A percentile compares a stretch with the other conserved stretches of the same genome.
These are phyloP conservation scores for Papilio aristodemus DNA, from an alignment of 1,140 invertebrate genomes.

Conservation along the genomic window DNA sequence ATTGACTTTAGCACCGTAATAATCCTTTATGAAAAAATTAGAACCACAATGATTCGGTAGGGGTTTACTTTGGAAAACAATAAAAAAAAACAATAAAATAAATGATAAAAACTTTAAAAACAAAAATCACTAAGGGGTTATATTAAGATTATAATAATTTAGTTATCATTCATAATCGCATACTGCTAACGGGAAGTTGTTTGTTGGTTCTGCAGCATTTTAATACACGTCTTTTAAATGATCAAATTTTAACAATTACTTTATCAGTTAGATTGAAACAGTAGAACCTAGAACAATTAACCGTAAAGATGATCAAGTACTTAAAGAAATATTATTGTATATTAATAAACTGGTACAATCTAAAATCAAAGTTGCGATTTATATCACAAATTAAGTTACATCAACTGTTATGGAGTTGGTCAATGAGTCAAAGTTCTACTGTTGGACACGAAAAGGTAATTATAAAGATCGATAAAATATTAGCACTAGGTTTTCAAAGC, in stretches of 20 bases:
- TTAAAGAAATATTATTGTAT: neutral
- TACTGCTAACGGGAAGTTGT: slow-evolving; percentile 21
- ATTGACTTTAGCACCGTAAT: neutral
- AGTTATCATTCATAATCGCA: slow-evolving; percentile 33
- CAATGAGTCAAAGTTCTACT: slow-evolving; percentile 52
- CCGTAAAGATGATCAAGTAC: slow-evolving; percentile 2
- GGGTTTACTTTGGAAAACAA: neutral
- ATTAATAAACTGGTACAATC: neutral
- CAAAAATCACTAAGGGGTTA: slow-evolving; percentile 7
- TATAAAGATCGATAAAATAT: slow-evolving; percentile 41
- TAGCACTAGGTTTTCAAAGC: slow-evolving; percentile 64
- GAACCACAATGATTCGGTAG: neutral
- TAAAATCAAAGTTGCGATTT: no score
- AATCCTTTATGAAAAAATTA: neutral
- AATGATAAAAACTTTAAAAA: slow-evolving; percentile 11
- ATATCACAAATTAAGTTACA: neutral
- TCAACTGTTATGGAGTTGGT: neutral
- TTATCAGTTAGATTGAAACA: slow-evolving; percentile 14
- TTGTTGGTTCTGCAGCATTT: slow-evolving; percentile 51
- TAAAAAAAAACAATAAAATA: neutral
- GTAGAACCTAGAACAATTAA: slow-evolving; percentile 34
- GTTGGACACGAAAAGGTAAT: slow-evolving; percentile 38
- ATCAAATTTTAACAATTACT: slow-evolving; percentile 10
- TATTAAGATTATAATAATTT: neutral
- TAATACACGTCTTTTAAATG: slow-evolving; percentile 26